Conservation (phyloP, 2,888 invertebrate species). For the Epiblema foenella region DNA sequence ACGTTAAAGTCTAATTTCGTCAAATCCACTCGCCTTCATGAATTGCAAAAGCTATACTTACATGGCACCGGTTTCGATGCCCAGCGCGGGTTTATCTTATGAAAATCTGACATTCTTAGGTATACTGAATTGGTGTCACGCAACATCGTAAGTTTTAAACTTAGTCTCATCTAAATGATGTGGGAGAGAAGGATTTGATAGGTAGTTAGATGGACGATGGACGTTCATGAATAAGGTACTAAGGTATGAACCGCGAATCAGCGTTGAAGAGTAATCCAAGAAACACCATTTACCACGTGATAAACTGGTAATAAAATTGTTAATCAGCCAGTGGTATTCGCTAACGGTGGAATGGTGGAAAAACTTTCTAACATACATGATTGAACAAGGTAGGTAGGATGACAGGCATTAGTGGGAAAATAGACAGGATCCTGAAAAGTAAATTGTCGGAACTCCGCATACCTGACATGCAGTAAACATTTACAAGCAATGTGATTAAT, state of each 20-base stretch:
- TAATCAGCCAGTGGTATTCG: constrained; percentile 11
- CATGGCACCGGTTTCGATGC: no score
- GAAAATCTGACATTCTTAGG: no score
- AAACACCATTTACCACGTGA: not conserved
- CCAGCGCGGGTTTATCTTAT: no score
- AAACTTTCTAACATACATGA: constrained; percentile 16
- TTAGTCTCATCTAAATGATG: no score
- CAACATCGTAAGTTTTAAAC: no score
- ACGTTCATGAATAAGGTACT: no score
- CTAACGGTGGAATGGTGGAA: not conserved
- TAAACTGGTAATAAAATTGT: constrained; percentile 9
- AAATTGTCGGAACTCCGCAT: constrained; percentile 15
- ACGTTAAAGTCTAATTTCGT: no score
- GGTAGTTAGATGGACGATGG: no score
- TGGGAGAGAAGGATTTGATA: no score
- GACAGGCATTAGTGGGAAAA: constrained; percentile 26
- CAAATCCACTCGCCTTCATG: no score
- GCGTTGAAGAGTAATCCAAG: not conserved
- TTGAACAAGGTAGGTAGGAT: constrained; percentile 23
- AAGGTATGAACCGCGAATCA: not conserved
- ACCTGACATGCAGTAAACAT: constrained; percentile 1
- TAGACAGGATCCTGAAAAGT: constrained; percentile 15
- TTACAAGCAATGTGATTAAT: not conserved
- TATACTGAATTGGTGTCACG: no score
- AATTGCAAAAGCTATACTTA: no score